Percentiles rank a stretch among this genome's conserved stretches.
phyloP scores from a whole-genome alignment of 1,140 invertebrate genomes.

The Drosophila sturtevanti region DNA sequence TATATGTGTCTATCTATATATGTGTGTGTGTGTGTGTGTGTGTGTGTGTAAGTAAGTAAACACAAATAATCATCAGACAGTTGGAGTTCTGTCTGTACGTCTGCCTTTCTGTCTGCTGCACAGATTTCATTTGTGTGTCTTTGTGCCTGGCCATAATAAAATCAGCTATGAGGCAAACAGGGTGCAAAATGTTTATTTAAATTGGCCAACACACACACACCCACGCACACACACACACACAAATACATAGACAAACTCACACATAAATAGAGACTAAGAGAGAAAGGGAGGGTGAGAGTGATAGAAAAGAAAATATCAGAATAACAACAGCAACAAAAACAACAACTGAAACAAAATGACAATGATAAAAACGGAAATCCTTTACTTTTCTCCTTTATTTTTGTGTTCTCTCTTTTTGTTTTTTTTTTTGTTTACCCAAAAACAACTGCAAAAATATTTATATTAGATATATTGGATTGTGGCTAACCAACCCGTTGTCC shows the following conservation, averaged over 20 bases:
- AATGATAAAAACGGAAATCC: slow-evolving; percentile 71
- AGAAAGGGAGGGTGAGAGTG: not conserved
- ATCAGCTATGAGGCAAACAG: slow-evolving; percentile 59
- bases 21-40: slow-evolving; percentile 14
- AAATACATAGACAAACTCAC: slow-evolving; percentile 47
- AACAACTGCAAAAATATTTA: slow-evolving; percentile 80
- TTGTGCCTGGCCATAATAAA: slow-evolving; percentile 68
- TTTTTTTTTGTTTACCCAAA: slow-evolving; percentile 26
- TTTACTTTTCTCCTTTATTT: slow-evolving; percentile 31
- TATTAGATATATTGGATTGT: slow-evolving; percentile 78
- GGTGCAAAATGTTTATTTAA: slow-evolving; percentile 80
- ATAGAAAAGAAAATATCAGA: slow-evolving; percentile 70
- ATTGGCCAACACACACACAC: slow-evolving; percentile 67
- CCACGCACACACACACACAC: slow-evolving; percentile 23
- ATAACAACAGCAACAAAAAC: slow-evolving; percentile 52
- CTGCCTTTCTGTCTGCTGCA: slow-evolving; percentile 43
- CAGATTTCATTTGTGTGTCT: slow-evolving; percentile 69
- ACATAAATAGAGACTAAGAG: slow-evolving; percentile 13
- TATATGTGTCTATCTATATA: not conserved
- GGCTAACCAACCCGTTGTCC: slow-evolving; percentile 6
- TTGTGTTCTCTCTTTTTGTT: not conserved
- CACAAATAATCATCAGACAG: slow-evolving; percentile 79
- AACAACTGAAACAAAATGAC: slow-evolving; percentile 37
- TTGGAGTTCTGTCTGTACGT: slow-evolving; percentile 53
- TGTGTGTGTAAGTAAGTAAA: slow-evolving; percentile 48